These are phyloP conservation scores for Hemibagrus guttatus DNA, from an alignment of 2,797 vertebrate genomes.

Conservation along the genomic window DNA sequence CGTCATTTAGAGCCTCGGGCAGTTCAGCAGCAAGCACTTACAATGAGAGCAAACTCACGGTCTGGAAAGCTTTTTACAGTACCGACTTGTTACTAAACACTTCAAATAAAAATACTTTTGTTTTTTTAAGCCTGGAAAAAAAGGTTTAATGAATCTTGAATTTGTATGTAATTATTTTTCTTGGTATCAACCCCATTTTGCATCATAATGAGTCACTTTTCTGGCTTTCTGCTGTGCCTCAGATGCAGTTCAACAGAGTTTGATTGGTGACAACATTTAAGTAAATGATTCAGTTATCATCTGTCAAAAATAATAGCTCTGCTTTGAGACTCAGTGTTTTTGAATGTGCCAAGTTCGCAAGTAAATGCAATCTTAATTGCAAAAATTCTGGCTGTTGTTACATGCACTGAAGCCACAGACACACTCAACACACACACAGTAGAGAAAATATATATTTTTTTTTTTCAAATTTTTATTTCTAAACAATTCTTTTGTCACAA, in stretches of 20 bases:
- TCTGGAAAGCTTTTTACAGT: background rate
- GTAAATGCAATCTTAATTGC: background rate
- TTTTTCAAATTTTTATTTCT: background rate
- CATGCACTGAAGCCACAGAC: background rate
- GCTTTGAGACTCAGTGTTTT: background rate
- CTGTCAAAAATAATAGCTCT: background rate
- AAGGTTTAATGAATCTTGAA: background rate
- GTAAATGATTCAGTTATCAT: slow-evolving; percentile 7
- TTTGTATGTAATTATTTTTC: background rate
- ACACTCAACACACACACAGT: background rate
- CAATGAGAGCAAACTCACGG: background rate
- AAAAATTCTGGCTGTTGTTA: background rate
- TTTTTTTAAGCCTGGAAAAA: background rate
- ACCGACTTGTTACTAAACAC: too few relatives aligned
- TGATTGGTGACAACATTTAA: background rate
- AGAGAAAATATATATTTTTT: too few relatives aligned
- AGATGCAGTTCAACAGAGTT: background rate
- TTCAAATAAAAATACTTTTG: background rate
- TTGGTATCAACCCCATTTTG: background rate
- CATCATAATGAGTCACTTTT: background rate
- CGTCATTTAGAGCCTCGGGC: background rate
- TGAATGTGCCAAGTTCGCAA: background rate
- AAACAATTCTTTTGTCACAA: too few relatives aligned
- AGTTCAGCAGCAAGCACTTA: background rate
- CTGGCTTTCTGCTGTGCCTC: background rate